Evolutionary conservation across 2,113 vertebrate species (phyloP).

Genomic region (Marmota monax): DNA sequence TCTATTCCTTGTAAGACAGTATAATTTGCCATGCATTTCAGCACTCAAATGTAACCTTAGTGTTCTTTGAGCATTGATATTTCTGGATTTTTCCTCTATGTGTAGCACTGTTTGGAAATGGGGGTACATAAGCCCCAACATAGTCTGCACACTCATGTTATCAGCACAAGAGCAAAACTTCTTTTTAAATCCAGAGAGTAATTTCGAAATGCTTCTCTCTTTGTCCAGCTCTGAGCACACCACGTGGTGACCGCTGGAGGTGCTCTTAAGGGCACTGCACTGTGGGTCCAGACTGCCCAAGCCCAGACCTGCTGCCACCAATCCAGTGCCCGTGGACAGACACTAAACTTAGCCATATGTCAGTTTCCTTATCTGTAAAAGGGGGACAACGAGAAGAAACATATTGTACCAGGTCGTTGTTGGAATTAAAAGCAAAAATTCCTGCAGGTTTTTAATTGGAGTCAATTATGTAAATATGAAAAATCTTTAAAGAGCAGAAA

Average conservation of each 20-base stretch:
- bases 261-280: background rate
- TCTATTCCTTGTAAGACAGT: background rate
- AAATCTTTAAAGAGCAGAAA: background rate
- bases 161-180: background rate
- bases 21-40: background rate
- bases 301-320: background rate
- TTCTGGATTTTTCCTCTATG: conserved; percentile 22
- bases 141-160: background rate
- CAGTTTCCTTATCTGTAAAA: background rate
- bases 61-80: background rate
- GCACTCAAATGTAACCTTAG: background rate
- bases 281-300: background rate
- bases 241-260: background rate
- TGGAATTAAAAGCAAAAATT: background rate
- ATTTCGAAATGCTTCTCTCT: conserved; percentile 26
- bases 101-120: background rate
- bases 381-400: background rate
- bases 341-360: background rate
- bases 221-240: background rate
- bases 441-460: background rate
- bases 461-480: conserved; percentile 15
- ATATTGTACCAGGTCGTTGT: background rate
- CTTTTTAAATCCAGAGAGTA: conserved; percentile 36
- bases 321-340: background rate
- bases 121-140: background rate